Evolutionary conservation across 2,888 invertebrate genomes (phyloP), one percentile per base, ranked within the genome.

Genomic region (Lamellibrachia satsuma): DNA sequence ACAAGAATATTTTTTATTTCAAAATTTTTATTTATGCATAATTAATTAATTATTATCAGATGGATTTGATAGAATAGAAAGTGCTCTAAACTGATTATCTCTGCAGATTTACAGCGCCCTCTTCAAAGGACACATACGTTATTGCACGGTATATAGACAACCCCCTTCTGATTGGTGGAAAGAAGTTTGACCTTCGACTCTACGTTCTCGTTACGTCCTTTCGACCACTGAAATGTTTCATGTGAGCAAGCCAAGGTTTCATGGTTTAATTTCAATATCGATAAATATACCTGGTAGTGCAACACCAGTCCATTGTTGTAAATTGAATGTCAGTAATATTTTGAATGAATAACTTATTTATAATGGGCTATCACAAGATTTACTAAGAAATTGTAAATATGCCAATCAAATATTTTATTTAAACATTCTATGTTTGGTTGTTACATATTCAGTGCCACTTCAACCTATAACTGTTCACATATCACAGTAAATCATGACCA

Each of bases 121-220:
- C 96, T 52, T 91, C 96, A 7, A 96, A 96, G 93, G 96, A 97
- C 93, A 96, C 96, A 0, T 99, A 99, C 96, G 99, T 99, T 92
- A 99, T 99, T 96, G 99, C 99, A n/a, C 98, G 98, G 97, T 99
- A 99, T 96, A 99, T 99, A 95, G 98, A 99, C 95, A 99, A 99
- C 97, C 99, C 99, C 11, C 97, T 99, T 92, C 97, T 99, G 95
- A 99, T 99, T 96, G 99, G 99, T 91, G 99, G 99, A 7, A 99
- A 99, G 97, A 99, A 99, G 97, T 99, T 99, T 96, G 99, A 99
- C 97, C 97, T 99, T 93, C 97, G 99, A 94, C 97, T 99, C 92
- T 99, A 99, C 96, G 98, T 99, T 92, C 97, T 99, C 94, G 99
- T 99, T 92, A 98, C 99, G 90, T 98, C 99, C 6, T 99, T 99